Evolutionary conservation across 30 jellyfish, hydroid and myxozoan genomes (phyloP), one percentile per base, ranked within the genome.

Genomic region (Catostylus mosaicus): DNA sequence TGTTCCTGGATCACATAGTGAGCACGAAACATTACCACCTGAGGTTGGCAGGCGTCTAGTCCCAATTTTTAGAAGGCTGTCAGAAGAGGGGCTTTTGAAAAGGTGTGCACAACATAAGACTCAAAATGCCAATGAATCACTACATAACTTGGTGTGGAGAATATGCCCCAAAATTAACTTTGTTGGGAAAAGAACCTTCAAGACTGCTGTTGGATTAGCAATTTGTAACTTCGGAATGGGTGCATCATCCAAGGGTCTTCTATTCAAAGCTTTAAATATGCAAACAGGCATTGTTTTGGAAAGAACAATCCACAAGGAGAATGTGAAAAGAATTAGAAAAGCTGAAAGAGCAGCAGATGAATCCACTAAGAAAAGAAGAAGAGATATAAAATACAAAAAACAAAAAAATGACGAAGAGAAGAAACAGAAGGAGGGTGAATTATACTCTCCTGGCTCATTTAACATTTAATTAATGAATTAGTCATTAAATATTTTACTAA

Each of bases 161-260:
- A 26, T 59, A 50, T 78, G 57, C 81, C 89, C 52, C 59, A 64
- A 34, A n/a, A 16, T 14, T 59, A 32, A 2, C 61, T 27, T 78
- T 22, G 46, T n/a, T 36, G 89, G 89, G 51, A 50, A 20, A 30
- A 78, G 30, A 7, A 61, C 89, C 8, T 10, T 59, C 18, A 72
- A 78, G 24, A 59, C 83, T 20, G 89, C 83, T n/a, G 71, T 63
- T 12, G 31, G 56, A 20, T 29, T 78, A 11, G 89, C 84, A n/a
- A n/a, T n/a, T n/a, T n/a, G n/a, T n/a, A n/a, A n/a, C n/a, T n/a
- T n/a, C n/a, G 14, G 36, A 38, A 30, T 60, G 89, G 78, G 78
- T 52, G 77, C 50, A 38, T 32, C 5, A 40, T 75, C 29, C 27
- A 30, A 75, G 10, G 35, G 7, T 20, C 14, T 54, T 5, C 57